Conservation (phyloP, 2,888 invertebrate species). For the Chrysolina oricalcia region DNA sequence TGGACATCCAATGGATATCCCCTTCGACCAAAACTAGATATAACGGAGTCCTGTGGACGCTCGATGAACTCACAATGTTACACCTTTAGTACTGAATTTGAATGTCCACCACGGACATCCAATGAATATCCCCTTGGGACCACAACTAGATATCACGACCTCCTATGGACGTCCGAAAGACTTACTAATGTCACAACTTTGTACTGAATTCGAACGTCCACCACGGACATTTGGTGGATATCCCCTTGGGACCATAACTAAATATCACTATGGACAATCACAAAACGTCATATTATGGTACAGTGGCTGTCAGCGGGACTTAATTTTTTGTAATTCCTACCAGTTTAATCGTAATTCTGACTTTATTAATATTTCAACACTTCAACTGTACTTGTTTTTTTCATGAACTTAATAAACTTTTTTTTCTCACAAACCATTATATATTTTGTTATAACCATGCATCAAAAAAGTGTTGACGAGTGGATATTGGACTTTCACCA, state of each 20-base stretch:
- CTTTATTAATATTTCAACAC: not conserved
- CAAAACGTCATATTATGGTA: slow-evolving; percentile 12
- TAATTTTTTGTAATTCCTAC: slow-evolving; percentile 1
- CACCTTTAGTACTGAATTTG: too few species aligned
- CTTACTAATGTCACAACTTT: slow-evolving; percentile 9
- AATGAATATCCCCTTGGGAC: too few species aligned
- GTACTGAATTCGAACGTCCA: slow-evolving; percentile 2
- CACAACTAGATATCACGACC: too few species aligned
- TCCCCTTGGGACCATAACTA: slow-evolving; percentile 8
- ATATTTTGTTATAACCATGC: not conserved
- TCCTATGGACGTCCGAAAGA: too few species aligned
- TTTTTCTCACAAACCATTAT: not conserved
- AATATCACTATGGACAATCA: slow-evolving; percentile 13
- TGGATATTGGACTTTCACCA: not conserved
- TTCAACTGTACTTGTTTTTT: not conserved
- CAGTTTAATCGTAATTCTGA: slow-evolving; percentile 10
- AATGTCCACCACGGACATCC: too few species aligned
- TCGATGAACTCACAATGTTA: too few species aligned
- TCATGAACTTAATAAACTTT: not conserved
- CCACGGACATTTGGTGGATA: not conserved
- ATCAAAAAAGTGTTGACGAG: slow-evolving; percentile 11
- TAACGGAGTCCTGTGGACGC: slow-evolving; percentile 2
- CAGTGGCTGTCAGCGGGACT: not conserved
- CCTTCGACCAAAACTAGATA: too few species aligned
- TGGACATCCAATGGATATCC: too few species aligned